Conservation (phyloP, 2,113 vertebrate species). For the Podiceps cristatus region DNA sequence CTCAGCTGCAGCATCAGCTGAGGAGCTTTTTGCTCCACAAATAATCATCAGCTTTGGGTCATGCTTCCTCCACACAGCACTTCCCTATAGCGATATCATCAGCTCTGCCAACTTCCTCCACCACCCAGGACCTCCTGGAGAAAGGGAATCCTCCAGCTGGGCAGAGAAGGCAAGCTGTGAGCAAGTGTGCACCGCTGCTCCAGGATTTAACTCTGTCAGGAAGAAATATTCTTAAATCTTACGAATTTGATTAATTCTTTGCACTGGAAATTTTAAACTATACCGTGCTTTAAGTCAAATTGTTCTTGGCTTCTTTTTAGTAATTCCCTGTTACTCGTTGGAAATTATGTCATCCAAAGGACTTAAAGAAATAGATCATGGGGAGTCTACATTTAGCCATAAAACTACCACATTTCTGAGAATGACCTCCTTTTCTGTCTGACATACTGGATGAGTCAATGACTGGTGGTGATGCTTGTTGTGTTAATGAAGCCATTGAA, state of each 20-base stretch:
- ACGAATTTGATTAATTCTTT: neutral
- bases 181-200: neutral
- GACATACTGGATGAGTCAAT: neutral
- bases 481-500: neutral
- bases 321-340: neutral
- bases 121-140: neutral
- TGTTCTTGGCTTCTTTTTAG: constrained; percentile 6
- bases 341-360: neutral
- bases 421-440: neutral
- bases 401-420: neutral
- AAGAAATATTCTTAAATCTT: neutral
- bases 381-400: neutral
- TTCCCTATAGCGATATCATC: neutral
- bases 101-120: neutral
- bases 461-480: neutral
- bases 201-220: neutral
- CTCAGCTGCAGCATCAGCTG: neutral
- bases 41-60: neutral
- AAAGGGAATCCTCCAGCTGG: neutral
- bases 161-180: neutral
- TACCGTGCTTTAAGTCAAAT: neutral
- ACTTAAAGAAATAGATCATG: neutral
- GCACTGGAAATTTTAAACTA: neutral
- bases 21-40: neutral
- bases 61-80: neutral